Conservation (phyloP, 2,113 vertebrate species). For the Columba livia region DNA sequence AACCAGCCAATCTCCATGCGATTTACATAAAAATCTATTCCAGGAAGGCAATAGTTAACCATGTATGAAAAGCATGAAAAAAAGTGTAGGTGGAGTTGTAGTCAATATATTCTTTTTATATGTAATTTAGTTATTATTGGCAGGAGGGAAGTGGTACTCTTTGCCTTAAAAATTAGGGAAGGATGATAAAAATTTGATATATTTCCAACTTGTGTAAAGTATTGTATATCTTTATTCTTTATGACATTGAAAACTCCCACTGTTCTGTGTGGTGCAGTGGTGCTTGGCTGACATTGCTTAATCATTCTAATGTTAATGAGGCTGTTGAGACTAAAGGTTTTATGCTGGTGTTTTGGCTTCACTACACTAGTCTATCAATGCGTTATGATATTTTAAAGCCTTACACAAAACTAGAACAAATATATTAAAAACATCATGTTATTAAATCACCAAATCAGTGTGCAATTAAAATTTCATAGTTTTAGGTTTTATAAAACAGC, state of each 20-base stretch:
- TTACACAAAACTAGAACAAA: background rate
- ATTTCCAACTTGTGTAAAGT: slow-evolving; percentile 17
- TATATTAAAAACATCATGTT: background rate
- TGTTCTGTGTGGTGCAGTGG: slow-evolving; percentile 31
- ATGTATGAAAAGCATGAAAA: background rate
- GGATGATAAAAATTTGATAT: background rate
- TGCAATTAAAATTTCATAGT: background rate
- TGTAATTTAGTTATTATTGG: background rate
- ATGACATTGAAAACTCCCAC: slow-evolving; percentile 50
- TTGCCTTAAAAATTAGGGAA: background rate
- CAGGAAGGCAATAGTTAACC: background rate
- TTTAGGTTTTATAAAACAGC: background rate
- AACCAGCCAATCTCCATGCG: background rate
- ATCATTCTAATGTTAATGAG: slow-evolving; percentile 61
- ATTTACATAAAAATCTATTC: background rate
- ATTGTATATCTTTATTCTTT: background rate
- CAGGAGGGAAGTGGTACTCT: background rate
- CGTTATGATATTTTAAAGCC: background rate
- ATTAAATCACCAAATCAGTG: background rate
- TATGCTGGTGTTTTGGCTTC: slow-evolving; percentile 9
- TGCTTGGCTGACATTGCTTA: slow-evolving; percentile 42
- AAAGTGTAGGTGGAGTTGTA: background rate
- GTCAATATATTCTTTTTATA: background rate
- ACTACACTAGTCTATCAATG: background rate
- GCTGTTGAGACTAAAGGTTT: slow-evolving; percentile 34